Evolutionary conservation across 2,113 vertebrate genomes (phyloP), one percentile per base, ranked within the genome.

Genomic region (Indri indri): DNA sequence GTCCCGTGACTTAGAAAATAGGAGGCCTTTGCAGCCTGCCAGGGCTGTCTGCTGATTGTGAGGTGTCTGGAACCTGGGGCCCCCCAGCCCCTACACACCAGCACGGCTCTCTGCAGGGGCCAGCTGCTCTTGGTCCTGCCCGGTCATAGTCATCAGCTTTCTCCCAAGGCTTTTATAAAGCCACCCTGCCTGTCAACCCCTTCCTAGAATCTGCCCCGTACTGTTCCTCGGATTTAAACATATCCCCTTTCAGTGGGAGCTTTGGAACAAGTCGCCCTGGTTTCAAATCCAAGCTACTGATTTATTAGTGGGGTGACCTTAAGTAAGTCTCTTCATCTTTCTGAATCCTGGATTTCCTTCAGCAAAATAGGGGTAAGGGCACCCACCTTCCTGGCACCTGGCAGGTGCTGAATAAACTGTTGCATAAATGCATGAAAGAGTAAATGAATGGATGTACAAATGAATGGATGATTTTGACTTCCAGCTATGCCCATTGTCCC

Each of bases 1-100:
- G 47, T 81, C 83, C 50, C 2, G 2, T 86, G 96, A 95, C 47
- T 90, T 77, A 91, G 83, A 63, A 87, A 90, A 92, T 61, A 37
- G 27, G 37, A 71, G 65, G 59, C 40, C 8, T 2, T 9, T 50
- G 74, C 87, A 88, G 88, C 45, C 82, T 77, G 74, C 68, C n/a
- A 52, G 47, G 10, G 6, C 50, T 83, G 86, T 42, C 77, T 93
- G 94, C 76, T 91, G 88, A 89, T 52, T 17, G 30, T 14, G 88
- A 92, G 22, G 42, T 86, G 30, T 86, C 73, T 91, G 63, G 34
- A 47, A 82, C 91, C 84, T 40, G 42, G 40, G 79, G 82, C 47
- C 88, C 61, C 12, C 0, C 0, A 8, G 66, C 37, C 82, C 23
- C 30, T 79, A 23, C 8, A 13, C 7, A n/a, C 23, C 18, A 57